Conservation (phyloP, 2,113 vertebrate species). For the Cairina moschata region DNA sequence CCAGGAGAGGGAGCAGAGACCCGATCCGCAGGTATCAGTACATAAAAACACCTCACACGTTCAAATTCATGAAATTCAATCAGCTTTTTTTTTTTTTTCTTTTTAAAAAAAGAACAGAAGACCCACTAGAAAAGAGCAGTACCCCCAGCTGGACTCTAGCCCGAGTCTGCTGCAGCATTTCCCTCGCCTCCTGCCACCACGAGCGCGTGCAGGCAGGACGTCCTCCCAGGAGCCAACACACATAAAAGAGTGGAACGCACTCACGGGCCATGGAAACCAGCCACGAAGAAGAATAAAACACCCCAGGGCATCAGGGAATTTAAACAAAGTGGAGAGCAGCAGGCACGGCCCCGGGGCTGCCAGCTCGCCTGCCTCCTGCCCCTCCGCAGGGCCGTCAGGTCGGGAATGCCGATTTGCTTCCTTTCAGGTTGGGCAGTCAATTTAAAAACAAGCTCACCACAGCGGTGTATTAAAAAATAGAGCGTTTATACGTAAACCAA, state of each 20-base stretch:
- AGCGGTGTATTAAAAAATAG: neutral
- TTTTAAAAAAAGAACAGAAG: neutral
- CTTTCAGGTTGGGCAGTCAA: neutral
- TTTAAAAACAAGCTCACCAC: neutral
- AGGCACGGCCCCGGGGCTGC: neutral
- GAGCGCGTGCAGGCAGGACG: neutral
- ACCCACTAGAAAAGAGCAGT: neutral
- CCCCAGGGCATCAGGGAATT: neutral
- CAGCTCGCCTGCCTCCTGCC: neutral
- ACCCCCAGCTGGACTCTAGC: neutral
- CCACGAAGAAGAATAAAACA: neutral
- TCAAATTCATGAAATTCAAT: neutral
- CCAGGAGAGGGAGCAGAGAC: neutral
- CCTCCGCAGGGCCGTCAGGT: neutral
- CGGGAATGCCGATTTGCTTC: neutral
- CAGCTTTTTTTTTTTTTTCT: neutral
- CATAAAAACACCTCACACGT: constrained; percentile 4
- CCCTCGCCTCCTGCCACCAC: neutral
- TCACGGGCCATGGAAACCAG: neutral
- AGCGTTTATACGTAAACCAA: neutral
- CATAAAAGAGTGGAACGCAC: neutral
- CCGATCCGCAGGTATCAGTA: neutral
- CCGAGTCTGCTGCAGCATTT: neutral
- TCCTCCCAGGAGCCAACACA: neutral
- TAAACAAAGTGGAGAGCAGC: neutral